Conservation (phyloP, 2,797 vertebrate species). For the Zenarchopterus dispar region DNA sequence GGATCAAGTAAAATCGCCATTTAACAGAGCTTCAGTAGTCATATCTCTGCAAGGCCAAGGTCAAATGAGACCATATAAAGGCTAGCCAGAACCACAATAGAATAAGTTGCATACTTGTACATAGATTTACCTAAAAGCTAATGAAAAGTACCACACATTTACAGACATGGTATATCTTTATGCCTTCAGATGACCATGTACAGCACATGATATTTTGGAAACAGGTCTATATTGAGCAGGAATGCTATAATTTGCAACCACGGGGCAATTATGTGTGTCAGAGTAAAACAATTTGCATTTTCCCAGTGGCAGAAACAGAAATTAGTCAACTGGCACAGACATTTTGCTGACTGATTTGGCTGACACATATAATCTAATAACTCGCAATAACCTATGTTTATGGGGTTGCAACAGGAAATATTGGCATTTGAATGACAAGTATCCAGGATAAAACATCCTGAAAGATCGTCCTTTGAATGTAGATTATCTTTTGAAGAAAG, state of each 20-base stretch:
- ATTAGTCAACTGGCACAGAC: not conserved
- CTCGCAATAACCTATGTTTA: not conserved
- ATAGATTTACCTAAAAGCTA: not conserved
- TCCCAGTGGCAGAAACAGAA: not conserved
- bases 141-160: not conserved
- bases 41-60: not conserved
- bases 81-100: not conserved
- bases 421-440: not conserved
- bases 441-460: no score
- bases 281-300: not conserved
- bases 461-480: not conserved
- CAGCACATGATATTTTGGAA: not conserved
- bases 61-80: not conserved
- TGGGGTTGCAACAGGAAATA: not conserved
- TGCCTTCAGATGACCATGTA: no score
- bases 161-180: no score
- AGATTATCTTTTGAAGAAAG: not conserved
- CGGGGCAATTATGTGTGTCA: not conserved
- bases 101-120: not conserved
- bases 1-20: slow-evolving; percentile 1
- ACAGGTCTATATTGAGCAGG: not conserved
- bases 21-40: not conserved
- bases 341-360: not conserved
- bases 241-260: not conserved
- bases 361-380: not conserved